phyloP scores from a whole-genome alignment of 2,797 vertebrate species.

The Anguilla obscura region DNA sequence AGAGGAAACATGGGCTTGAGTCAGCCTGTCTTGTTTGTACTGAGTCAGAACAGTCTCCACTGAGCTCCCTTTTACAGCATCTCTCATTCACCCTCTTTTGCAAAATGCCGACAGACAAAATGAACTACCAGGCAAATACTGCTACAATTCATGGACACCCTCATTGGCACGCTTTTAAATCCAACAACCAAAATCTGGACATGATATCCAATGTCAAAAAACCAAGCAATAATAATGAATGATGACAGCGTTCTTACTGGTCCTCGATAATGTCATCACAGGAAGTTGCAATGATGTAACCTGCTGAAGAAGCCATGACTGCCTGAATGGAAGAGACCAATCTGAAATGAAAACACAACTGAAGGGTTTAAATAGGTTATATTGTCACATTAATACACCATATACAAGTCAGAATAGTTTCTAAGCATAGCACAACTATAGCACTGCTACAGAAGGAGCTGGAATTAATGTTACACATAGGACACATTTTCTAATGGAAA shows the following conservation, averaged over 20 bases:
- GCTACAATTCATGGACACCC: neutral
- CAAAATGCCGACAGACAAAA: neutral
- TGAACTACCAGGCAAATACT: neutral
- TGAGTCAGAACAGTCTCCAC: neutral
- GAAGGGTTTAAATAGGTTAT: neutral
- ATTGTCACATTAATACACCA: neutral
- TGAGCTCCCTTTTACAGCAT: neutral
- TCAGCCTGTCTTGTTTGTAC: neutral
- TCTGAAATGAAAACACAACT: conserved; percentile 51
- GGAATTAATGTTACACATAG: neutral
- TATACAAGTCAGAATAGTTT: neutral
- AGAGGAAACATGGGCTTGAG: neutral
- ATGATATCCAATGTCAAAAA: neutral
- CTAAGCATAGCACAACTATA: neutral
- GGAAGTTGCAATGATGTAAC: conserved; percentile 86
- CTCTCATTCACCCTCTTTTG: neutral
- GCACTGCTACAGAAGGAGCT: neutral
- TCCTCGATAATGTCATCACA: conserved; percentile 87
- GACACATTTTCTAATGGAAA: neutral
- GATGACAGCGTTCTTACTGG: conserved; percentile 73
- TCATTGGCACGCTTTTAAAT: neutral
- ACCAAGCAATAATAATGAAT: neutral
- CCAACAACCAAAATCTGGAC: neutral
- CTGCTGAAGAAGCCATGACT: conserved; percentile 89
- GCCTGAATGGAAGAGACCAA: conserved; percentile 89